Percentiles rank a stretch among this genome's conserved stretches.
These are phyloP conservation scores for Melieria picta DNA, from an alignment of 2,888 invertebrate species.

Conservation along the genomic window DNA sequence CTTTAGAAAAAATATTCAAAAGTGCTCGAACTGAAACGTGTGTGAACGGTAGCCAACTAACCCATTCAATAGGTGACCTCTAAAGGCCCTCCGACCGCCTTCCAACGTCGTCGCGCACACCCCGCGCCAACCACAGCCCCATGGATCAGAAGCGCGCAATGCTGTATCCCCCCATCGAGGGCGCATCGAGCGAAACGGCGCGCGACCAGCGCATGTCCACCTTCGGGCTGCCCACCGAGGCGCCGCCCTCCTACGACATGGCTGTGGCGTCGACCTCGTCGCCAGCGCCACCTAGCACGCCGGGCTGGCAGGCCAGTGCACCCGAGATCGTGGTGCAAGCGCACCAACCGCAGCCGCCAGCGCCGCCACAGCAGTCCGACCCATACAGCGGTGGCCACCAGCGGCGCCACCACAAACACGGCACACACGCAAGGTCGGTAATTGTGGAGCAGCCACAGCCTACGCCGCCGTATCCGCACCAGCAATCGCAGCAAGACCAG, in stretches of 20 bases:
- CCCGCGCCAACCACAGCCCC: slow-evolving; percentile 2
- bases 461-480: slow-evolving; percentile 28
- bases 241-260: slow-evolving; percentile 61
- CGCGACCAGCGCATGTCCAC: slow-evolving; percentile 45
- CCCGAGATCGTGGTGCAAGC: slow-evolving; percentile 15
- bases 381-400: slow-evolving; percentile 28
- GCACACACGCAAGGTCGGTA: slow-evolving; percentile 35
- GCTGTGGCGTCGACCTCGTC: slow-evolving; percentile 46
- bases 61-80: slow-evolving; percentile 31
- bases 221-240: slow-evolving; percentile 51
- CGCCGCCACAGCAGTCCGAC: slow-evolving; percentile 28
- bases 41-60: slow-evolving; percentile 14
- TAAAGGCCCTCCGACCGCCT: slow-evolving; percentile 11
- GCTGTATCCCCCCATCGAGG: slow-evolving; percentile 61
- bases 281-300: not conserved
- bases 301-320: not conserved
- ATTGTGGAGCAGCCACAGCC: slow-evolving; percentile 46
- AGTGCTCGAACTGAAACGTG: not conserved
- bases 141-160: slow-evolving; percentile 64
- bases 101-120: not conserved
- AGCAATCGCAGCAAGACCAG: slow-evolving; percentile 8
- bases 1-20: slow-evolving; percentile 9
- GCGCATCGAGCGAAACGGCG: slow-evolving; percentile 42
- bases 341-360: slow-evolving; percentile 24
- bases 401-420: slow-evolving; percentile 6